These are phyloP conservation scores for Sitobion miscanthi DNA, from an alignment of 1,140 invertebrate species.

Conservation along the genomic window DNA sequence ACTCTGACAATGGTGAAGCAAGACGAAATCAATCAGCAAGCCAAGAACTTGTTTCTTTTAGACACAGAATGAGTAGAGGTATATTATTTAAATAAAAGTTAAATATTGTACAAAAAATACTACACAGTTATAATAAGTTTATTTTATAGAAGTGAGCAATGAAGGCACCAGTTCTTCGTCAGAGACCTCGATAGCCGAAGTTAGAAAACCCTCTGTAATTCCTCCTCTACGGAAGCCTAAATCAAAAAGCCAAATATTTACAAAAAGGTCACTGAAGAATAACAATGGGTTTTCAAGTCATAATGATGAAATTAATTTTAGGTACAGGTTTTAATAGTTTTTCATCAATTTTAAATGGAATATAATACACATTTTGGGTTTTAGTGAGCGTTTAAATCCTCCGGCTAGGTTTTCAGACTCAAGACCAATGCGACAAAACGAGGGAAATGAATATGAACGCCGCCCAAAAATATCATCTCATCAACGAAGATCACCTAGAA, in stretches of 20 bases:
- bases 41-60: slow-evolving; percentile 69
- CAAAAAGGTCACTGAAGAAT: slow-evolving; percentile 73
- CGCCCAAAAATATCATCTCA: slow-evolving; percentile 59
- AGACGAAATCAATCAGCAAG: slow-evolving; percentile 61
- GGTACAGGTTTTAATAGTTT: slow-evolving; percentile 63
- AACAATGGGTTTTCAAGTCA: slow-evolving; percentile 79
- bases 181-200: slow-evolving; percentile 72
- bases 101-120: neutral
- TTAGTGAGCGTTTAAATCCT: slow-evolving; percentile 67
- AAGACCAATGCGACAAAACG: slow-evolving; percentile 65
- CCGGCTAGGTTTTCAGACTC: slow-evolving; percentile 68
- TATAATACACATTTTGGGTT: neutral
- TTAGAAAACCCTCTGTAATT: slow-evolving; percentile 70
- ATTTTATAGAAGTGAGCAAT: slow-evolving; percentile 62
- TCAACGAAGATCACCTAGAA: slow-evolving; percentile 59
- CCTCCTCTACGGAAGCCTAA: slow-evolving; percentile 70
- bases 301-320: slow-evolving; percentile 82
- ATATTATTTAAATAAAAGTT: neutral
- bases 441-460: slow-evolving; percentile 59
- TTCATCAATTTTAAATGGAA: neutral
- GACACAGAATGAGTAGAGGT: slow-evolving; percentile 61
- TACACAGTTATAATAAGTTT: slow-evolving; percentile 19
- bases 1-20: slow-evolving; percentile 69
- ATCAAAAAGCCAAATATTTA: slow-evolving; percentile 65
- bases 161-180: slow-evolving; percentile 77